Percentiles rank a stretch among this genome's conserved stretches.
Conservation (phyloP, 2,888 invertebrate genomes). For the Catotricha subobsoleta region DNA sequence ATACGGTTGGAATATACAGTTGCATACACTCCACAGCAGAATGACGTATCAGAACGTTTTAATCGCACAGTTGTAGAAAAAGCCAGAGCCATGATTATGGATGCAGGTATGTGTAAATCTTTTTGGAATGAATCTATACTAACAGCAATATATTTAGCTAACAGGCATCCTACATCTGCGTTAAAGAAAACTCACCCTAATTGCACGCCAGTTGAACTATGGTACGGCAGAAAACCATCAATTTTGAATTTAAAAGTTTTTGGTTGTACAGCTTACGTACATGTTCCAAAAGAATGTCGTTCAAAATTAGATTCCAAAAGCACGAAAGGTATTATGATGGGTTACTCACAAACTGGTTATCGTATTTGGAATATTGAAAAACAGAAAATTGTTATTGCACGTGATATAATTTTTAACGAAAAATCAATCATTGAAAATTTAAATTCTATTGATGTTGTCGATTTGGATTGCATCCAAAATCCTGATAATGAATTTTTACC, state of each 20-base stretch:
- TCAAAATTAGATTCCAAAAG: neutral
- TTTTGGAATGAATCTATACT: slow-evolving; percentile 3
- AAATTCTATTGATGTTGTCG: neutral
- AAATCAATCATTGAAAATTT: neutral
- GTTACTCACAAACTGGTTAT: slow-evolving; percentile 2
- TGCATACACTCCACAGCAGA: slow-evolving; percentile 4
- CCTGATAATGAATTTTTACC: neutral
- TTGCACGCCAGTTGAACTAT: slow-evolving; percentile 4
- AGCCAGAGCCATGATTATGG: neutral
- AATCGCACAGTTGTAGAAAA: slow-evolving; percentile 8
- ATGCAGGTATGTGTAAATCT: neutral
- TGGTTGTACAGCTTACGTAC: slow-evolving; percentile 1
- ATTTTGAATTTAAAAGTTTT: slow-evolving; percentile 2
- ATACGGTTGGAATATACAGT: slow-evolving; percentile 1
- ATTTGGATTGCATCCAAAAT: neutral
- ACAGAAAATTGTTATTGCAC: slow-evolving; percentile 1
- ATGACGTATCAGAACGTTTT: slow-evolving; percentile 6
- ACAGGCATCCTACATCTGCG: slow-evolving; percentile 3
- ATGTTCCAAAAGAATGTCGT: neutral
- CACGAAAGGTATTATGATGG: slow-evolving; percentile 1
- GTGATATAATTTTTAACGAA: slow-evolving; percentile 4
- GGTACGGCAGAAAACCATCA: slow-evolving; percentile 1
- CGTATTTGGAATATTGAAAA: slow-evolving; percentile 2
- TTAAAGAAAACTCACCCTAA: neutral
- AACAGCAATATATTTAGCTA: slow-evolving; percentile 3